Evolutionary conservation across 2,113 vertebrate species (phyloP).

Genomic region (Regulus satrapa): DNA sequence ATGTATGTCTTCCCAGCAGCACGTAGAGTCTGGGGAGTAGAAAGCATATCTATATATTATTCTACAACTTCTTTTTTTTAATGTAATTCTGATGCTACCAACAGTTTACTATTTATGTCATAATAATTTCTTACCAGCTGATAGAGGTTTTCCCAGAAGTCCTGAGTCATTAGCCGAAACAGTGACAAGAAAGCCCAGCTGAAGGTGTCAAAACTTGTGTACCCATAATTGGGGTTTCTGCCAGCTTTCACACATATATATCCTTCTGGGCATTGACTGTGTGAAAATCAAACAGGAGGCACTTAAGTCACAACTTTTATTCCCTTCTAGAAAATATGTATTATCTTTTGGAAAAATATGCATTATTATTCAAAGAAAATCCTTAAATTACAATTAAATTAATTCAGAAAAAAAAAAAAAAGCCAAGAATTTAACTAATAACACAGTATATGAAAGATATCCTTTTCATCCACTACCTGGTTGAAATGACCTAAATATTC

Average conservation of each 20-base stretch:
- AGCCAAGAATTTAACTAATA: background rate
- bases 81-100: background rate
- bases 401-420: background rate
- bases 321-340: background rate
- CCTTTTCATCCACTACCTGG: background rate
- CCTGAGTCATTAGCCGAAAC: slow-evolving; percentile 96
- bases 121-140: slow-evolving; percentile 79
- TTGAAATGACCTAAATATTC: background rate
- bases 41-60: background rate
- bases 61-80: background rate
- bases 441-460: background rate
- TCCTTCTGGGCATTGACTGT: slow-evolving; percentile 89
- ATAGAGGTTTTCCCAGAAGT: slow-evolving; percentile 95
- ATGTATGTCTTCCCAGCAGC: slow-evolving; percentile 94
- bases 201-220: slow-evolving; percentile 95
- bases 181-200: slow-evolving; percentile 95
- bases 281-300: background rate
- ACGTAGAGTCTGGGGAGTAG: slow-evolving; percentile 82
- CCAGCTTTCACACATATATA: slow-evolving; percentile 80
- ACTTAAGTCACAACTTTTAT: background rate
- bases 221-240: slow-evolving; percentile 89
- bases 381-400: background rate
- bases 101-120: background rate
- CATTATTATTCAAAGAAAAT: background rate
- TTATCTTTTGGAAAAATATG: background rate